These are phyloP conservation scores for Dinomys branickii DNA, from an alignment of 2,113 vertebrate genomes.

Conservation along the genomic window DNA sequence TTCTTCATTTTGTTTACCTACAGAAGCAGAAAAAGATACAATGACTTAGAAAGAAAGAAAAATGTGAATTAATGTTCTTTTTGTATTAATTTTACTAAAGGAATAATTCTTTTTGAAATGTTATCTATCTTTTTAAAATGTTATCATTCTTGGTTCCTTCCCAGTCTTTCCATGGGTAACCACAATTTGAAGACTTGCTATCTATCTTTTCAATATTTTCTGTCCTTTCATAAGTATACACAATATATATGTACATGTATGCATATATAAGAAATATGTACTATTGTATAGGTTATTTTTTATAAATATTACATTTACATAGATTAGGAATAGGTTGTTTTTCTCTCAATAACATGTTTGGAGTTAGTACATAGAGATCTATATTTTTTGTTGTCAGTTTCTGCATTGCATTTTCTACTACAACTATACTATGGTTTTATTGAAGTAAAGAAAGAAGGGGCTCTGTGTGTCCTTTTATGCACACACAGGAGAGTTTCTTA, in stretches of 20 bases:
- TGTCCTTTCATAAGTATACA: neutral
- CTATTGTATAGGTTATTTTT: neutral
- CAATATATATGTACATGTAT: neutral
- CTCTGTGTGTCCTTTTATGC: neutral
- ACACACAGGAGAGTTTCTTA: neutral
- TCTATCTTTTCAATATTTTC: neutral
- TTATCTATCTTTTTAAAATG: slow-evolving; percentile 27
- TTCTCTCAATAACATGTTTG: neutral
- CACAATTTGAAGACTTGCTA: neutral
- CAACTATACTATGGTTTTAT: neutral
- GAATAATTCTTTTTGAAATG: slow-evolving; percentile 33
- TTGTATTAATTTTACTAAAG: neutral
- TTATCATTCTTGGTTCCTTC: neutral
- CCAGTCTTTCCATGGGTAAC: neutral
- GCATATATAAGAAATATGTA: neutral
- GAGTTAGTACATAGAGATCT: neutral
- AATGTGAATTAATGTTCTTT: slow-evolving; percentile 4
- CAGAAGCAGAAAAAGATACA: neutral
- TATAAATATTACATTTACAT: neutral
- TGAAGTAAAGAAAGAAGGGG: neutral
- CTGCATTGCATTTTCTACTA: neutral
- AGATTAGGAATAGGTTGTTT: neutral
- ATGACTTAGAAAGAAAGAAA: neutral
- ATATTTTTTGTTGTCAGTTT: slow-evolving; percentile 45
- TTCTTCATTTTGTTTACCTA: neutral